Percentiles rank a stretch among this genome's conserved stretches.
phyloP scores from a whole-genome alignment of 1,140 invertebrate genomes.

The Magallana angulata region DNA sequence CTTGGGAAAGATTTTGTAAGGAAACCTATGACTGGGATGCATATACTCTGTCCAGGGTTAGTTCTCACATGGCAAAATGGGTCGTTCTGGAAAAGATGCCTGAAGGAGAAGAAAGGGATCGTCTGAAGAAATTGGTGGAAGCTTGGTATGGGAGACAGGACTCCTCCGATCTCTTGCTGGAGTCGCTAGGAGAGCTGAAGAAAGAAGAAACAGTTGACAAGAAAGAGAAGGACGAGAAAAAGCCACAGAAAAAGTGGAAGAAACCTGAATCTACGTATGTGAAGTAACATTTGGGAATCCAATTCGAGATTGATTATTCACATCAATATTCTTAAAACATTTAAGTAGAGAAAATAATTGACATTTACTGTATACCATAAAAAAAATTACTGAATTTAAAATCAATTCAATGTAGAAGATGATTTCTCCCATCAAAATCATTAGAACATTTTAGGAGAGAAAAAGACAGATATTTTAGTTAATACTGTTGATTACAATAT shows the following conservation, averaged over 20 bases:
- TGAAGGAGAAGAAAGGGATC: conserved; percentile 59
- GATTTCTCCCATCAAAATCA: too few relatives aligned
- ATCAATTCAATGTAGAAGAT: too few relatives aligned
- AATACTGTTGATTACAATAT: not conserved
- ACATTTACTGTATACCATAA: too few relatives aligned
- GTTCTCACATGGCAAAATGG: conserved; percentile 73
- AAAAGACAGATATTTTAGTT: too few relatives aligned
- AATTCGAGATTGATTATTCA: too few relatives aligned
- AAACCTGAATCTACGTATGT: conserved; percentile 72
- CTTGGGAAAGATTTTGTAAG: conserved; percentile 5
- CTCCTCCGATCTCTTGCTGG: conserved; percentile 71
- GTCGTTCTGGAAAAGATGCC: conserved; percentile 72
- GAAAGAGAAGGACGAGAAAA: conserved; percentile 55
- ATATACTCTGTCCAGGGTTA: conserved; percentile 72
- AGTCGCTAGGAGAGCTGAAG: conserved; percentile 63
- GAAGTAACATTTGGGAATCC: not conserved
- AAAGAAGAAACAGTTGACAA: conserved; percentile 55
- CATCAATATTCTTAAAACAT: too few relatives aligned
- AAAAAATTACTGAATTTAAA: too few relatives aligned
- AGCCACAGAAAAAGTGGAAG: conserved; percentile 70
- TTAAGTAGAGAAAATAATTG: too few relatives aligned
- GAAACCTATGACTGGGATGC: conserved; percentile 74
- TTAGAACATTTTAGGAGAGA: too few relatives aligned
- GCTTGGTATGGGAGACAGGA: conserved; percentile 71
- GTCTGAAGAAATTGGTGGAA: conserved; percentile 64